Evolutionary conservation across 2,888 invertebrate genomes (phyloP).

Genomic region (Sturmia bella): DNA sequence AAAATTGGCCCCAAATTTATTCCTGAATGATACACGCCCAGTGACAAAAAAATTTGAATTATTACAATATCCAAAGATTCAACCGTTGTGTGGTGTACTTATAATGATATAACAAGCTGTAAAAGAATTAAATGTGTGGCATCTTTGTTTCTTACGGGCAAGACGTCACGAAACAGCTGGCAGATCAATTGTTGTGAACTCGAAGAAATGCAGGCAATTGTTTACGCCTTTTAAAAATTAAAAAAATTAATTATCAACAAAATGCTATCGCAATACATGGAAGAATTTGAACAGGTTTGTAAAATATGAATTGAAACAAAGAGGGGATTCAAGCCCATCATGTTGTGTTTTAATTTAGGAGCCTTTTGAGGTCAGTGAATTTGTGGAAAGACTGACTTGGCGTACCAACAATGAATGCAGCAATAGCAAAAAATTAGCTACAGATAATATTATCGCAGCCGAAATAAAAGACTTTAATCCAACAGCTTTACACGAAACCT

Average conservation of each 20-base stretch:
- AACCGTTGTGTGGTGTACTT: too few species aligned
- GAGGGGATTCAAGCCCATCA: neutral
- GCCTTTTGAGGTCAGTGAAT: constrained; percentile 98
- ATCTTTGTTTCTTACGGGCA: too few species aligned
- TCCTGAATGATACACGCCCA: too few species aligned
- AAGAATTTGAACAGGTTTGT: constrained; percentile 91
- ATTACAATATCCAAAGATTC: too few species aligned
- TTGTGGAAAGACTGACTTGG: constrained; percentile 98
- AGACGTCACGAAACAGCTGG: too few species aligned
- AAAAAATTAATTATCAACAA: neutral
- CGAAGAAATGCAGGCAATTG: constrained; percentile 25
- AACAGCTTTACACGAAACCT: constrained; percentile 93
- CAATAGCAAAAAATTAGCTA: constrained; percentile 77
- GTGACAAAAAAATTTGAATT: too few species aligned
- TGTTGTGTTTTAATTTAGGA: constrained; percentile 84
- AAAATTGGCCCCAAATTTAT: too few species aligned
- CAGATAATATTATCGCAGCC: constrained; percentile 56
- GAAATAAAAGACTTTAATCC: constrained; percentile 89
- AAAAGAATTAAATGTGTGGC: too few species aligned
- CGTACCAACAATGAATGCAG: constrained; percentile 90
- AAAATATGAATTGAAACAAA: neutral
- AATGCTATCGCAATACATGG: constrained; percentile 85
- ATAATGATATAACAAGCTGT: too few species aligned
- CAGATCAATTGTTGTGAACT: too few species aligned
- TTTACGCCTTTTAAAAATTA: constrained; percentile 35